Conservation (phyloP, 2,888 invertebrate genomes). For the Hartigia nigra region DNA sequence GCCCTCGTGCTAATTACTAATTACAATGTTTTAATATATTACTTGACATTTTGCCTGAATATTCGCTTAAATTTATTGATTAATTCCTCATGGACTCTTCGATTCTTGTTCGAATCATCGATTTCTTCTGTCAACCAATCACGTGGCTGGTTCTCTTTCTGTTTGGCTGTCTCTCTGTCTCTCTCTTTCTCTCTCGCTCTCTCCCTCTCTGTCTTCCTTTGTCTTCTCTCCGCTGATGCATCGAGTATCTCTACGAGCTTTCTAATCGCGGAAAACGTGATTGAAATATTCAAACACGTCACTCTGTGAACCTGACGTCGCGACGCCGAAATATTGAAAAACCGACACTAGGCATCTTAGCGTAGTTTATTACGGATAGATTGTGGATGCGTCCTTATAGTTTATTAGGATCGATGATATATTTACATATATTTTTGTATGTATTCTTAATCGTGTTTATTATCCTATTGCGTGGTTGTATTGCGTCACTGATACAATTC, state of each 20-base stretch:
- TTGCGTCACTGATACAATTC: background rate
- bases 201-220: background rate
- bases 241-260: background rate
- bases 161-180: too few relatives aligned
- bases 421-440: background rate
- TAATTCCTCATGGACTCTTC: too few relatives aligned
- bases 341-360: conserved; percentile 22
- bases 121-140: background rate
- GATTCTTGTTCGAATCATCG: background rate
- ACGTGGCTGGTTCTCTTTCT: background rate
- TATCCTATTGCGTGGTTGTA: background rate
- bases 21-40: background rate
- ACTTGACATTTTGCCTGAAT: too few relatives aligned
- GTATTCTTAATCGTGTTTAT: background rate
- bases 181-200: too few relatives aligned
- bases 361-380: background rate
- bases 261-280: conserved; percentile 1
- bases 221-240: conserved; percentile 6
- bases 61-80: too few relatives aligned
- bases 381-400: background rate
- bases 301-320: background rate
- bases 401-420: background rate
- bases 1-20: background rate
- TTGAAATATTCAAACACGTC: background rate
- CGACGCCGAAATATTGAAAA: conserved; percentile 1